Evolutionary conservation across 2,888 invertebrate genomes (phyloP), one percentile per base, ranked within the genome.

Genomic region (Euproctis similis): DNA sequence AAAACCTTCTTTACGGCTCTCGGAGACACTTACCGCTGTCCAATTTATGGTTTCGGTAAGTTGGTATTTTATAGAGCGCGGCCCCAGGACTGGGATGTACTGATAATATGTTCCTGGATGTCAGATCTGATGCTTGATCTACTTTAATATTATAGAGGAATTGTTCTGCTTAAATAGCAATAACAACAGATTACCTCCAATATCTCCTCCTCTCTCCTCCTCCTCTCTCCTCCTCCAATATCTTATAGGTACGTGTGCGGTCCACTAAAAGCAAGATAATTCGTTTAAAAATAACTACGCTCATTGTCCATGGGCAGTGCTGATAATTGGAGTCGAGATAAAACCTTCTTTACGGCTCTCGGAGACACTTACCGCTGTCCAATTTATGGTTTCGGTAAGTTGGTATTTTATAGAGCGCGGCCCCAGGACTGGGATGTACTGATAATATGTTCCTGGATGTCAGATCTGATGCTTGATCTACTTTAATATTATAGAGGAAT

Each of bases 221-320:
- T n/a, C n/a, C n/a, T n/a, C n/a, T n/a, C n/a, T n/a, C n/a, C n/a
- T n/a, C n/a, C n/a, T n/a, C n/a, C n/a, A n/a, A n/a, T 54, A 54
- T 59, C 59, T 39, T 0, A 13, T 28, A 3, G n/a, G n/a, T n/a
- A n/a, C 39, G 28, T 40, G 56, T 56, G 62, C 40, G 56, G 57
- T 53, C 60, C 31, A 30, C 41, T 56, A 49, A 59, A 39, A 57
- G 52, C 39, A 39, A 36, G 44, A 44, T 46, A 35, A 44, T 38
- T 34, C 25, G 23, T 44, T 42, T 39, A 30, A 50, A 21, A 41
- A 39, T 30, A 29, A 30, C 36, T 8, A 11, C 14, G 36, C 28
- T 49, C 46, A 42, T 46, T 48, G 47, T 48, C 25, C 28, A n/a
- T 31, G 24, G 30, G 30, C 8, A 18, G 24, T 12, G 26, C 26